phyloP scores from a whole-genome alignment of 2,113 vertebrate genomes.

The Carassius gibelio region DNA sequence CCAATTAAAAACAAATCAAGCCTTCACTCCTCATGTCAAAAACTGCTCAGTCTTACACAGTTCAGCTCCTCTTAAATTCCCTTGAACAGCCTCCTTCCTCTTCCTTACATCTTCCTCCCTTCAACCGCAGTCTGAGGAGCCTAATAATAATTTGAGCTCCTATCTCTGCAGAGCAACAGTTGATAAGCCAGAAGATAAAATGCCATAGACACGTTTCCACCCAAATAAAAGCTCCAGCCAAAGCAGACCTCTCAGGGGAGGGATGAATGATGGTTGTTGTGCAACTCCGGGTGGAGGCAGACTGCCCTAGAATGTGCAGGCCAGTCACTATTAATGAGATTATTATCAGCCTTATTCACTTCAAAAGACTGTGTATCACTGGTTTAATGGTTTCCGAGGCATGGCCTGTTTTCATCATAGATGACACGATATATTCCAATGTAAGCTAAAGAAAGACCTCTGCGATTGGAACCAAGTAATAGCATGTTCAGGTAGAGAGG shows the following conservation, averaged over 20 bases:
- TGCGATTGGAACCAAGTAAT: conserved; percentile 40
- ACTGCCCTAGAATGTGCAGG: conserved; percentile 47
- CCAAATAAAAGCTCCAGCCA: conserved; percentile 54
- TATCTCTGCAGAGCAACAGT: conserved; percentile 26
- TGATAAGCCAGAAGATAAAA: conserved; percentile 52
- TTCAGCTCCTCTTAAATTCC: conserved; percentile 18
- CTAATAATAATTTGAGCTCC: conserved; percentile 30
- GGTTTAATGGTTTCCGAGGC: conserved; percentile 67
- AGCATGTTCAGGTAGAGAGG: conserved; percentile 12
- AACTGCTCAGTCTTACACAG: conserved; percentile 25
- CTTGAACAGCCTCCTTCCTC: neutral
- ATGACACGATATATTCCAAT: conserved; percentile 41
- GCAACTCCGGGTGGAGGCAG: conserved; percentile 21
- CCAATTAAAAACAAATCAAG: conserved; percentile 49
- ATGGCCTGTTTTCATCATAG: conserved; percentile 59
- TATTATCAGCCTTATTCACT: conserved; percentile 62
- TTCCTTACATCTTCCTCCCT: conserved; percentile 6
- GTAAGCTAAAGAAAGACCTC: conserved; percentile 27
- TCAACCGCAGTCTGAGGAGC: neutral
- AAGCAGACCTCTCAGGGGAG: conserved; percentile 43
- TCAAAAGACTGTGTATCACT: conserved; percentile 67
- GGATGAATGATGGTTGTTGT: conserved; percentile 48
- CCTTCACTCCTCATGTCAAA: conserved; percentile 11
- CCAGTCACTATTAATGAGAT: conserved; percentile 64
- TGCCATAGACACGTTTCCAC: conserved; percentile 48